Conservation (phyloP, 2,113 vertebrate genomes). For the Actenoides hombroni region DNA sequence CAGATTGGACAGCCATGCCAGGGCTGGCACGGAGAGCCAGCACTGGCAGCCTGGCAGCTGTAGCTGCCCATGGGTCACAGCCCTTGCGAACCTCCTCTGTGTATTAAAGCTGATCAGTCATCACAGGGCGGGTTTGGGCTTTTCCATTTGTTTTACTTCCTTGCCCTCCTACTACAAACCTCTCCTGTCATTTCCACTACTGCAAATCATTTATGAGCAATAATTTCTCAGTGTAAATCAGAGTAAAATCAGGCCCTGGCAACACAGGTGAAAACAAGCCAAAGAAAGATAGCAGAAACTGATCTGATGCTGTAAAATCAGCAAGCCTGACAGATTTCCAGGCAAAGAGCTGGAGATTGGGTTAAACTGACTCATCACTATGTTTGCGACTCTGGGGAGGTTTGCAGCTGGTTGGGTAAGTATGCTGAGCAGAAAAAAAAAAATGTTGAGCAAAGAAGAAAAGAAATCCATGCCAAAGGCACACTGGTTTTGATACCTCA, state of each 20-base stretch:
- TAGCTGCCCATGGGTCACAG: background rate
- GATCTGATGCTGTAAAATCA: background rate
- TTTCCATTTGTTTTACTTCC: background rate
- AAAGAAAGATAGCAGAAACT: background rate
- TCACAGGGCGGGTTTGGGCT: background rate
- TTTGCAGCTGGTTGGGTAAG: conserved; percentile 44
- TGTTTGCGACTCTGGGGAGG: background rate
- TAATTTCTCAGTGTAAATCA: background rate
- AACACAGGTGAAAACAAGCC: background rate
- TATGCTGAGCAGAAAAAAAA: background rate
- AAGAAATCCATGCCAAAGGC: background rate
- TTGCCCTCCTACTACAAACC: background rate
- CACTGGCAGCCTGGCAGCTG: background rate
- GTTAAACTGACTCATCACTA: conserved; percentile 18
- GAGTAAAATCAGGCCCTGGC: background rate
- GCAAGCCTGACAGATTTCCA: background rate
- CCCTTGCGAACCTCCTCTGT: background rate
- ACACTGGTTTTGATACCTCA: conserved; percentile 29
- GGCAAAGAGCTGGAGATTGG: background rate
- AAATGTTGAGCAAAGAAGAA: conserved; percentile 29
- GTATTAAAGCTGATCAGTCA: background rate
- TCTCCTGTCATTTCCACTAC: background rate
- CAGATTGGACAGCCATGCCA: fast-evolving
- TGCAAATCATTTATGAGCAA: background rate
- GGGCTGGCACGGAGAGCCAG: background rate